These are phyloP conservation scores for Galerucella calmariensis DNA, from an alignment of 2,888 invertebrate genomes.

Conservation along the genomic window DNA sequence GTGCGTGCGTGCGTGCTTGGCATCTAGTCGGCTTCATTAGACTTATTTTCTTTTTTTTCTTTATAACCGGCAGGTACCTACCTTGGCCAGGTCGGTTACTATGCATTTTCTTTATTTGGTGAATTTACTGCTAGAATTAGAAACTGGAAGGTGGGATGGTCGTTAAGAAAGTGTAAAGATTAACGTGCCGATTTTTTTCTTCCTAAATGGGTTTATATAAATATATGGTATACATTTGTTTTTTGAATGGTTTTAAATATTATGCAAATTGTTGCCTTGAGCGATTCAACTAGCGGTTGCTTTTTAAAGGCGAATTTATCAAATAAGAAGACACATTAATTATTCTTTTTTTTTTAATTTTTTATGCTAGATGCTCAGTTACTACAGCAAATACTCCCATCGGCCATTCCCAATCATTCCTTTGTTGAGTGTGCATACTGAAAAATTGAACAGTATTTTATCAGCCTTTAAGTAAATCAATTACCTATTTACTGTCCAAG, in stretches of 20 bases:
- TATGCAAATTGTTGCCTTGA: neutral
- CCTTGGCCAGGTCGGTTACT: conserved; percentile 13
- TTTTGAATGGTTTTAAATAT: neutral
- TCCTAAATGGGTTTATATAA: neutral
- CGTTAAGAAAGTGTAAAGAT: conserved; percentile 3
- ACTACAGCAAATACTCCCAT: no score
- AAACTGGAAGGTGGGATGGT: neutral
- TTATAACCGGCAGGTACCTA: conserved; percentile 24
- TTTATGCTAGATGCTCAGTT: no score
- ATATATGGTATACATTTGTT: neutral
- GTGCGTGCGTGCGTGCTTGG: conserved; percentile 40
- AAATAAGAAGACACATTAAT: neutral
- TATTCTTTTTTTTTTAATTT: no score
- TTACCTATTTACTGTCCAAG: no score
- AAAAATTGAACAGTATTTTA: no score
- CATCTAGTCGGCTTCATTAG: conserved; percentile 32
- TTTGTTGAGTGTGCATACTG: no score
- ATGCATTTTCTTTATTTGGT: conserved; percentile 27
- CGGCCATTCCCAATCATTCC: no score
- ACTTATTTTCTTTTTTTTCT: conserved; percentile 25
- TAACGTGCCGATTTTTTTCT: conserved; percentile 4
- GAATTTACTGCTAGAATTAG: conserved; percentile 25
- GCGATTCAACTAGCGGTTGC: neutral
- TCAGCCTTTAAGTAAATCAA: no score
- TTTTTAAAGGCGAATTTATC: neutral